Evolutionary conservation across 2,888 invertebrate genomes (phyloP).

Genomic region (Ochropleura leucogaster): DNA sequence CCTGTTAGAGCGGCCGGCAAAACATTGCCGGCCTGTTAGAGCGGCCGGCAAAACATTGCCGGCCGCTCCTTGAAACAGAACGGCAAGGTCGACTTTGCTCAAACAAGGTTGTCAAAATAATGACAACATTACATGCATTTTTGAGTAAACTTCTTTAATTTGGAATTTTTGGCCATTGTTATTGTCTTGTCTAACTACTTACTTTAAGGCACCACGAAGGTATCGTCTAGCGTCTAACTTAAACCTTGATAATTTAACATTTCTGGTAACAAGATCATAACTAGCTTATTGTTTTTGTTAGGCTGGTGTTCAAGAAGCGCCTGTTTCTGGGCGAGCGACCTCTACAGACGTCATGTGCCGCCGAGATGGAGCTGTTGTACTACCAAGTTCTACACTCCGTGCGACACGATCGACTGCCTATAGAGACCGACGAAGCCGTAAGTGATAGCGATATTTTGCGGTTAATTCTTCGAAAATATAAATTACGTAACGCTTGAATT

Average conservation of each 20-base stretch:
- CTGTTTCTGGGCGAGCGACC: conserved; percentile 86
- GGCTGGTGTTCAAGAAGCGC: conserved; percentile 87
- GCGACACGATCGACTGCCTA: conserved; percentile 97
- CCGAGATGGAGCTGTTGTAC: conserved; percentile 98
- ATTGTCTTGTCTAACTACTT: neutral
- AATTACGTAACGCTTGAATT: neutral
- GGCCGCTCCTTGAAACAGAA: too few relatives aligned
- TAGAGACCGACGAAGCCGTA: conserved; percentile 98
- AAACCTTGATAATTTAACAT: neutral
- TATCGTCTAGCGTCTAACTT: neutral
- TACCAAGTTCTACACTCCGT: conserved; percentile 98
- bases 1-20: too few relatives aligned
- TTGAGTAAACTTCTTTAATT: too few relatives aligned
- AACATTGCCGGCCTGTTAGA: too few relatives aligned
- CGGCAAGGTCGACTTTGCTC: too few relatives aligned
- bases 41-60: too few relatives aligned
- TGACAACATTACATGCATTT: too few relatives aligned
- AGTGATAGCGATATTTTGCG: conserved; percentile 78
- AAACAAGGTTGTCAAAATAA: too few relatives aligned
- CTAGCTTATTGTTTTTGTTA: conserved; percentile 41
- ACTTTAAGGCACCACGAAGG: neutral
- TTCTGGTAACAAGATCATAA: neutral
- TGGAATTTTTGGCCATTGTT: neutral
- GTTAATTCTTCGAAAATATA: neutral
- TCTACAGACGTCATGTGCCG: conserved; percentile 91